Base-by-base conservation (phyloP, 2,888 invertebrate genomes). In the Xylota segnis region DNA sequence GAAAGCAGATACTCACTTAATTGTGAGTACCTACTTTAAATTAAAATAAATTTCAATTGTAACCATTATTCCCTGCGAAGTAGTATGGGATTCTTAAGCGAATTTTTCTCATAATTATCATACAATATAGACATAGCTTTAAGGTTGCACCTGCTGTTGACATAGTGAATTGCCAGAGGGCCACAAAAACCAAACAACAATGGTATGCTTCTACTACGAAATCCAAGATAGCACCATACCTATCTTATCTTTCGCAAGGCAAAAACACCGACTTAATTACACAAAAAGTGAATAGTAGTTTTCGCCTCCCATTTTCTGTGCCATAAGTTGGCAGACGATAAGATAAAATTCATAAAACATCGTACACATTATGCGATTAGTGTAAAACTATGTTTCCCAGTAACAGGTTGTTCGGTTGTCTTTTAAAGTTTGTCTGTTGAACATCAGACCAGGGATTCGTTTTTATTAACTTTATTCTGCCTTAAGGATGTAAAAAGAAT, bases 41-140 rank as follows among this genome's bases (percentile, higher is more conserved):
- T 47, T 23, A 32, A 65, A 65, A 65, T n/a, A 14, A 65, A 50
- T 32, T 65, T 65, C 50, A 65, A 50, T 50, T 50, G 43, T 14
- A 16, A 32, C 18, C 56, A 29, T 3, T 2, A 50, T 23, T 59
- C 10, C 27, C 27, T 52, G 18, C 10, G 34, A 10, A 32, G 34
- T 14, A 43, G 10, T 50, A 4, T 27, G 18, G 14, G 27, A 16
- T 5, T 54, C 18, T 34, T 3, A 34, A 23, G 29, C 43, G 27
- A n/a, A 58, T 12, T 72, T 45, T 68, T 83, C 83, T 9, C 83
- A 79, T 50, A 27, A 83, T 83, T 79, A 76, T 27, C 74, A 75
- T 76, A 84, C 81, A 84, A 84, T 84, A 75, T 47, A 65, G 65
- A 71, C 84, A 58, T 40, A 45, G 56, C 83, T 54, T 70, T 65